Evolutionary conservation across 2,888 invertebrate species (phyloP), one percentile per base, ranked within the genome.

Genomic region (Lasiommata megera): DNA sequence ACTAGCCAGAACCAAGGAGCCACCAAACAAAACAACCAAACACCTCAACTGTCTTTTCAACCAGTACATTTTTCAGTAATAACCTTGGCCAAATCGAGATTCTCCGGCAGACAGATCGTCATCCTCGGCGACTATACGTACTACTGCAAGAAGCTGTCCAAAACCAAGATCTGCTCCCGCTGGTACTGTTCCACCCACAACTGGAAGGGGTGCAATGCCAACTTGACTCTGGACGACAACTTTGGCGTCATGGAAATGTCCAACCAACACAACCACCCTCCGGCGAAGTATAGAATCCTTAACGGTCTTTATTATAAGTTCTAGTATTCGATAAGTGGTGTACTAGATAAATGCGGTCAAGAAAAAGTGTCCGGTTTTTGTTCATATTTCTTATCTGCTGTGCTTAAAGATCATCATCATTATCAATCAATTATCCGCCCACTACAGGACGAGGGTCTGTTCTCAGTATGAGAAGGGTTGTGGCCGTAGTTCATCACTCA

Each of bases 181-280:
- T 88, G 88, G 88, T 82, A 85, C 59, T 88, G 88, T 56, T 88
- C 88, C 0, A 86, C 88, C 0, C 84, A 88, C 62, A 85, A 85
- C 68, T 82, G 79, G 62, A 78, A 80, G 31, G 87, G 88, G 0
- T 88, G 88, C 60, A 84, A 84, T 36, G 88, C 86, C 0, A 82
- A 80, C 46, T 68, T 88, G 18, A 80, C 78, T 36, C 50, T 88
- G 37, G 73, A 85, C 46, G 79, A 80, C 44, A 80, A 82, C 41
- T 82, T 78, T 38, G 77, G 70, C 0, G 76, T 86, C 7, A 63
- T 80, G 1, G 78, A 76, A 1, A 60, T 74, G 0, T 77, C 78
- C 44, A 79, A 79, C 16, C 60, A 67, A 1, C 86, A 86, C 47
- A 86, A 77, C 0, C 87, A 87, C 51, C 82, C 83, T 0, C 86